A percentile compares a stretch with the other conserved stretches of the same genome.
Evolutionary conservation across 1,140 invertebrate genomes (phyloP).

Genomic region (Akabosia matsudoensis): DNA sequence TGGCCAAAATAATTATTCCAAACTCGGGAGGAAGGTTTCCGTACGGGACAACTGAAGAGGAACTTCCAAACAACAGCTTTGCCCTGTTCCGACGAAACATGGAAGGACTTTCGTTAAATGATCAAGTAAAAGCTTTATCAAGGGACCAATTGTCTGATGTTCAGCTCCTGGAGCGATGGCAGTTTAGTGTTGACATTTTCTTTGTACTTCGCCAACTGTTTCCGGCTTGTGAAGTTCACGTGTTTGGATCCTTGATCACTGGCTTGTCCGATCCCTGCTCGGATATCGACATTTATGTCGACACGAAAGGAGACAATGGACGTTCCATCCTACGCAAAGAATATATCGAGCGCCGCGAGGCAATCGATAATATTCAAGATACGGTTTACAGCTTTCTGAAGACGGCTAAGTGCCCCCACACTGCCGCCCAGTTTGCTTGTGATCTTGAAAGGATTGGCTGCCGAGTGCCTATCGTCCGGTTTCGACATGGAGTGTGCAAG

Average conservation of each 20-base stretch:
- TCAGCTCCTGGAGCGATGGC: not conserved
- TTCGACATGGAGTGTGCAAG: not conserved
- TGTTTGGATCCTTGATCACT: not conserved
- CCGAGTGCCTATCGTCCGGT: constrained; percentile 36
- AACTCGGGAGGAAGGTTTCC: too few relatives aligned
- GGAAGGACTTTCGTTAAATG: not conserved
- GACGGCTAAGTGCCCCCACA: not conserved
- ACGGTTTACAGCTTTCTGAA: not conserved
- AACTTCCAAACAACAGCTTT: too few relatives aligned
- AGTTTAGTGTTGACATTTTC: not conserved
- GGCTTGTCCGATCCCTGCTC: not conserved
- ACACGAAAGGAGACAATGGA: not conserved
- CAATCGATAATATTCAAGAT: not conserved
- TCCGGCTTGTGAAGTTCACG: not conserved
- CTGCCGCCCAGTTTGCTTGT: not conserved
- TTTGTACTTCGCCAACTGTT: not conserved
- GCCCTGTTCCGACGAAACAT: too few relatives aligned
- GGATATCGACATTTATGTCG: constrained; percentile 16
- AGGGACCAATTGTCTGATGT: not conserved
- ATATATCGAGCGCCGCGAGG: not conserved
- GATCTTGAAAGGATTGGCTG: constrained; percentile 25
- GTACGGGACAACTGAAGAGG: too few relatives aligned
- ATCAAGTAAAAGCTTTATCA: not conserved
- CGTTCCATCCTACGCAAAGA: not conserved
- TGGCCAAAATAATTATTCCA: too few relatives aligned